Base-by-base conservation (phyloP, 2,888 invertebrate species). In the Hemistola chrysoprasaria region DNA sequence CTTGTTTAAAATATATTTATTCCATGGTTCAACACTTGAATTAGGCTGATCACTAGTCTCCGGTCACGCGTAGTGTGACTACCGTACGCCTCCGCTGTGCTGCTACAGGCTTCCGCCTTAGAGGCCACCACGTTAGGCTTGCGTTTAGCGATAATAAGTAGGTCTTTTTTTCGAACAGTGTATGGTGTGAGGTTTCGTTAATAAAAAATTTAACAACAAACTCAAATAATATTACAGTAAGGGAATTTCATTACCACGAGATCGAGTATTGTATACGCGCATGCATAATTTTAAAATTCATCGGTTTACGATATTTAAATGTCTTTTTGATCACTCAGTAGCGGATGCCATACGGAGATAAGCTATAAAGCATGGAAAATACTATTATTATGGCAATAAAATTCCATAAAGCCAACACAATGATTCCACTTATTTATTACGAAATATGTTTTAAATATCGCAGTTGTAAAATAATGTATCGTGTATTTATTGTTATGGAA, bases 241-340 rank as follows among this genome's bases (percentile, higher is more conserved):
- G 16, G 7, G 23, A 11, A 8, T 24, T n/a, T 16, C 20, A 25
- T n/a, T 7, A 25, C 9, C 11, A 26, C 34, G 21, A 34, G 2
- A 10, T 10, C 0, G 30, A 22, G 11, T 34, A n/a, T 16, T 16
- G 4, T 23, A 20, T n/a, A 7, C 22, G 5, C 16, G 9, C 16
- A 16, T 22, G 32, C 9, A 42, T 36, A 32, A 36, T 30, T 33
- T 29, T 30, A 45, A 54, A 51, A 53, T 56, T 47, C 41, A 50
- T 32, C 56, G 8, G 38, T 61, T 61, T 56, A 56, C 40, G 56
- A 56, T 57, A 55, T 60, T 58, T 62, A 40, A 57, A 65, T 56
- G 59, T 58, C 63, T 51, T 56, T 68, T 57, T 53, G 36, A 66
- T 69, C 59, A 62, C 22, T 69, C 74, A 52, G 74, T 68, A 72